Base-by-base conservation (phyloP, 2,888 invertebrate species). In the Nasonovia ribisnigri region DNA sequence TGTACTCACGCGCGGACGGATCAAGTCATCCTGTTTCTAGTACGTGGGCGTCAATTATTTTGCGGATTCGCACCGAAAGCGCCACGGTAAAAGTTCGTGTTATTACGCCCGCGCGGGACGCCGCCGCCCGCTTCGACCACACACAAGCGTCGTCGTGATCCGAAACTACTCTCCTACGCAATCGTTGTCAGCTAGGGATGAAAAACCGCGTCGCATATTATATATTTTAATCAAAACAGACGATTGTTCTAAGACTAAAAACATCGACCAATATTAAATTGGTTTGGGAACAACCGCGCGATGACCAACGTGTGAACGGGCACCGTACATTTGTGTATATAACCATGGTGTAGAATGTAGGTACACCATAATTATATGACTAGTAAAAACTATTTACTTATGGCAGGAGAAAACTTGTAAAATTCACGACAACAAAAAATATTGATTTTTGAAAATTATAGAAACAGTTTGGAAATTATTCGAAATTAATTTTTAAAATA, bases 11-110 rank as follows among this genome's bases (percentile, higher is more conserved):
- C 77, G 77, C 36, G 36, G 77, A 77, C 36, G 77, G 77, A 77
- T 36, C 77, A 77, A 77, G 77, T 77, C 77, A 36, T 36, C 36
- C 77, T 36, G 77, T 77, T 77, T 11, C 67, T n/a, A n/a, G n/a
- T n/a, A n/a, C 36, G 77, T 77, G 77, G 36, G 77, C 77, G 77
- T 77, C 77, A 77, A 77, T 77, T 77, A 77, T 77, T 77, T 42
- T 77, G 20, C 36, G 36, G 77, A 77, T 77, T 77, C 36, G 20
- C 77, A 20, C 77, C 36, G 77, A 77, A 77, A 77, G 77, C 77
- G 77, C 36, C 20, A 36, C 77, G 77, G 77, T 36, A 77, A 67
- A 8, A 36, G 77, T 77, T 36, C 16, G 77, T 20, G 36, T 77
- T 77, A 77, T 77, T 77, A 77, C 77, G 77, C 77, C 20, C 36